These are phyloP conservation scores for Drosophila borborema DNA, from an alignment of 2,888 invertebrate genomes.

Conservation along the genomic window DNA sequence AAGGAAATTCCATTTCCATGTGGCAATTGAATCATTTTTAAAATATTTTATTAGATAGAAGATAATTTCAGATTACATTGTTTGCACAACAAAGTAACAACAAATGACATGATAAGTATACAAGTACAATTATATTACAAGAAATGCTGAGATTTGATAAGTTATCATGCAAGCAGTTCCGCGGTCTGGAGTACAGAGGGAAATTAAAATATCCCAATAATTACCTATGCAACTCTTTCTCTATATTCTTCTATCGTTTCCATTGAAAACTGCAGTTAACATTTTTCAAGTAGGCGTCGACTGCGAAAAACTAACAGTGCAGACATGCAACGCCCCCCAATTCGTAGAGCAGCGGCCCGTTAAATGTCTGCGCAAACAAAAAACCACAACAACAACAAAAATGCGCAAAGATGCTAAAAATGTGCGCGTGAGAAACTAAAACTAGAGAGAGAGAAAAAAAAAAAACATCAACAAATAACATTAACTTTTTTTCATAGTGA, in stretches of 20 bases:
- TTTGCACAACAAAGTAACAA: background rate
- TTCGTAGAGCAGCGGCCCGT: slow-evolving; percentile 39
- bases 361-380: slow-evolving; percentile 62
- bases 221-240: background rate
- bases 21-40: slow-evolving; percentile 17
- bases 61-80: slow-evolving; percentile 10
- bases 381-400: slow-evolving; percentile 1
- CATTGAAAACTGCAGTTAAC: slow-evolving; percentile 10
- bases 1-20: slow-evolving; percentile 21
- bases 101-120: background rate
- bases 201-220: background rate
- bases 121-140: slow-evolving; percentile 3
- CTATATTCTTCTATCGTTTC: background rate
- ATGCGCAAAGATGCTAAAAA: slow-evolving; percentile 69
- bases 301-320: slow-evolving; percentile 34
- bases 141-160: background rate
- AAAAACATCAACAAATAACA: slow-evolving; percentile 26
- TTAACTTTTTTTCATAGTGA: slow-evolving; percentile 41
- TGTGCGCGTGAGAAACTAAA: slow-evolving; percentile 65
- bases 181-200: background rate
- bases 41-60: slow-evolving; percentile 22
- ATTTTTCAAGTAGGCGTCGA: slow-evolving; percentile 13
- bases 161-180: background rate
- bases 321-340: slow-evolving; percentile 55
- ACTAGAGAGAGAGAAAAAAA: slow-evolving; percentile 8